A percentile compares a stretch with the other conserved stretches of the same genome.
Evolutionary conservation across 2,888 invertebrate species (phyloP).

Genomic region (Coelinius sp.): DNA sequence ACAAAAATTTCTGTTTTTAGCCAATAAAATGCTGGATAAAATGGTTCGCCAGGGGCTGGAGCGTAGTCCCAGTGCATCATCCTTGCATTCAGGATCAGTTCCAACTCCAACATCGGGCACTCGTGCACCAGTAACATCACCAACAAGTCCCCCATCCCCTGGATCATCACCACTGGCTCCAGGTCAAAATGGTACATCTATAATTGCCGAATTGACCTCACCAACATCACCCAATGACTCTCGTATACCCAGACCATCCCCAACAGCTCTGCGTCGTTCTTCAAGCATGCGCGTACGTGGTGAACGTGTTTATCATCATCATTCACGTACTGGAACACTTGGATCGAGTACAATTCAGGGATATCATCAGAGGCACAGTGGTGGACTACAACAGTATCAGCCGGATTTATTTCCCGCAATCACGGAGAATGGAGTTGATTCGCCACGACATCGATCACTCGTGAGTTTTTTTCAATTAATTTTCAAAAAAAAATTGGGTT

Average conservation of each 20-base stretch:
- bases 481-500: too few species aligned
- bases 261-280: conserved; percentile 75
- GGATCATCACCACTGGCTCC: conserved; percentile 4
- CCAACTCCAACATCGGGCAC: not conserved
- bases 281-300: conserved; percentile 80
- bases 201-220: conserved; percentile 16
- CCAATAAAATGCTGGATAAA: too few species aligned
- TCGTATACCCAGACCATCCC: conserved; percentile 71
- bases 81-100: not conserved
- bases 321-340: conserved; percentile 47
- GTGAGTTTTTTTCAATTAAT: conserved; percentile 54
- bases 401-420: conserved; percentile 75
- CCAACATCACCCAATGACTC: conserved; percentile 64
- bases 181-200: conserved; percentile 14
- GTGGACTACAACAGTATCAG: conserved; percentile 45
- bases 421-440: conserved; percentile 74
- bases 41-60: conserved; percentile 8
- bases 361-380: conserved; percentile 49
- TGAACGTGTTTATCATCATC: conserved; percentile 66
- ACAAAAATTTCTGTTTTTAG: not conserved
- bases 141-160: conserved; percentile 40
- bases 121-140: conserved; percentile 43
- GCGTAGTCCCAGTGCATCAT: conserved; percentile 1
- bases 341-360: conserved; percentile 35
- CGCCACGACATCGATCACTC: conserved; percentile 64